These are phyloP conservation scores for Myzus persicae DNA, from an alignment of 1,140 invertebrate species.

Conservation along the genomic window DNA sequence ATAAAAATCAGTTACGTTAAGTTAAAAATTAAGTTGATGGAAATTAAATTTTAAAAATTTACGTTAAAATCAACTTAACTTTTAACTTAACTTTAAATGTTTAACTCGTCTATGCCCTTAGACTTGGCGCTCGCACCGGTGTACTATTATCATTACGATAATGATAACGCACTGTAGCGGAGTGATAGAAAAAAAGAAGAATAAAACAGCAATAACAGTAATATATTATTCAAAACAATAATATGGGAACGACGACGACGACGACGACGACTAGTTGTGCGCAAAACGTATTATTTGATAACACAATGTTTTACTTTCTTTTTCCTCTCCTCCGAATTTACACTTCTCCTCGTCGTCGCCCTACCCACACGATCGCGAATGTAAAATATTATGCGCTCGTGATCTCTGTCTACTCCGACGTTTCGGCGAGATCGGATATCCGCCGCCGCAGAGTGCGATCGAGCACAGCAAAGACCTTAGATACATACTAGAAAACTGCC, in stretches of 20 bases:
- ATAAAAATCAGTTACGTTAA: too few relatives aligned
- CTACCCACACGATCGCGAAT: too few relatives aligned
- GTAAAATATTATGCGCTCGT: not conserved
- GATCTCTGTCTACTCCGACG: not conserved
- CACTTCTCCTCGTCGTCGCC: not conserved
- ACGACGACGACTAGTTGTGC: not conserved
- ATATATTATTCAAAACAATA: conserved; percentile 20
- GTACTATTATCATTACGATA: not conserved
- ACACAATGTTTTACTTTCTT: conserved; percentile 53
- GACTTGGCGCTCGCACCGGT: too few relatives aligned
- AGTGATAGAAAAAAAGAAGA: not conserved
- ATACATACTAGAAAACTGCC: too few relatives aligned
- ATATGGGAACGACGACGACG: too few relatives aligned
- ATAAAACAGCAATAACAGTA: not conserved
- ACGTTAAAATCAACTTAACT: too few relatives aligned
- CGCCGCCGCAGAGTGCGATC: not conserved
- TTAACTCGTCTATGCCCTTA: too few relatives aligned
- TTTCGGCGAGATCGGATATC: not conserved
- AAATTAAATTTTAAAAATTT: too few relatives aligned
- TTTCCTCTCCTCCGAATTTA: not conserved
- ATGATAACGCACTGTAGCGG: not conserved
- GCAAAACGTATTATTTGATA: conserved; percentile 38
- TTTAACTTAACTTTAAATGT: too few relatives aligned
- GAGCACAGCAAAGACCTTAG: too few relatives aligned
- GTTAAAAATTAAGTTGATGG: too few relatives aligned